Evolutionary conservation across 2,113 vertebrate genomes (phyloP).

Genomic region (Heterotis niloticus): DNA sequence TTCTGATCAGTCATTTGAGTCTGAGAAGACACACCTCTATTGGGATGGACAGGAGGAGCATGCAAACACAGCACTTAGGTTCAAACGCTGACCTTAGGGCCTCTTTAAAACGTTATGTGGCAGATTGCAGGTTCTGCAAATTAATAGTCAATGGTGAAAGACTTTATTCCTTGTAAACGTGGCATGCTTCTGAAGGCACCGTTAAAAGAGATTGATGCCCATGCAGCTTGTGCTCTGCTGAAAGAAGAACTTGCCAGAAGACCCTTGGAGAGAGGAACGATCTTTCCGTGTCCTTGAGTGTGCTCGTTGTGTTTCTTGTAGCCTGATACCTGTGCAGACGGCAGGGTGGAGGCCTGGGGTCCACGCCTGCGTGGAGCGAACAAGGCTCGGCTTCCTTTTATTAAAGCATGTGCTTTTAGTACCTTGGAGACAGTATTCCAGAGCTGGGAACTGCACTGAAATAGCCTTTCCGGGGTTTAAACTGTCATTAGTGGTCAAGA

Average conservation of each 20-base stretch:
- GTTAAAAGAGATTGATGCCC: constrained; percentile 35
- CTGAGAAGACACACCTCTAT: not conserved
- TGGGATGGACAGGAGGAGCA: not conserved
- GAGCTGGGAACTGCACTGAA: no score
- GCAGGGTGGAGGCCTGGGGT: not conserved
- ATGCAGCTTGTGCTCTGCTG: not conserved
- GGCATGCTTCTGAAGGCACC: constrained; percentile 22
- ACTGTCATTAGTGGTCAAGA: no score
- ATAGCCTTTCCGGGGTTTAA: no score
- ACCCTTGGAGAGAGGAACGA: constrained; percentile 16
- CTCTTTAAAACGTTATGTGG: not conserved
- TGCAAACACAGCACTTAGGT: not conserved
- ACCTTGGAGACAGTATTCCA: no score
- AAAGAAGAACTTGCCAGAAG: constrained; percentile 14
- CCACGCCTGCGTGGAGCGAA: not conserved
- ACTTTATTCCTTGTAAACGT: constrained; percentile 29
- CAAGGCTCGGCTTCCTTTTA: no score
- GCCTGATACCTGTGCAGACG: not conserved
- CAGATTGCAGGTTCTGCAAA: constrained; percentile 8
- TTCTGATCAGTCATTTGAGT: not conserved
- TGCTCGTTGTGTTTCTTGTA: not conserved
- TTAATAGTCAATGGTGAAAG: constrained; percentile 22
- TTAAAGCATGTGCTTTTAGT: no score
- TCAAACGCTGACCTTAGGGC: constrained; percentile 25
- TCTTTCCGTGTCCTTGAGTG: constrained; percentile 25